Evolutionary conservation across 2,113 vertebrate species (phyloP).

Genomic region (Chunga burmeisteri): DNA sequence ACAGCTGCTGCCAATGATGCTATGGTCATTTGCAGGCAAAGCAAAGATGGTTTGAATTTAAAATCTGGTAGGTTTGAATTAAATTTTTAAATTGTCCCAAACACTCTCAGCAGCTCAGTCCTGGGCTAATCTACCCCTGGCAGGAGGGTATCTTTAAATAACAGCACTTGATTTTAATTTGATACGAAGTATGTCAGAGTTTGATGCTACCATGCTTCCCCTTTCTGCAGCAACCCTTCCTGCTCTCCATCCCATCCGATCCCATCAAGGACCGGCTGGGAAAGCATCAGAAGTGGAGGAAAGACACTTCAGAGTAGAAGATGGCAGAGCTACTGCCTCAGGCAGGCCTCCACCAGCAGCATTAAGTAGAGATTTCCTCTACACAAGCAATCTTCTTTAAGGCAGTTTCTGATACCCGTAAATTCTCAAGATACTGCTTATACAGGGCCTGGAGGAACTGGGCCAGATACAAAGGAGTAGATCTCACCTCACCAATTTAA

Average conservation of each 20-base stretch:
- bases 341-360: background rate
- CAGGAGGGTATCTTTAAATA: constrained; percentile 36
- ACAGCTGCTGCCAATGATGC: constrained; percentile 14
- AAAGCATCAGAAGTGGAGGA: background rate
- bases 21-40: constrained; percentile 1
- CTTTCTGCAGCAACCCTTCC: background rate
- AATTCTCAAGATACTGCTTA: background rate
- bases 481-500: background rate
- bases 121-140: background rate
- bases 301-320: background rate
- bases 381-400: background rate
- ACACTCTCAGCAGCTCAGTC: constrained; percentile 7
- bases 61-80: background rate
- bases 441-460: background rate
- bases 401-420: background rate
- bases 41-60: background rate
- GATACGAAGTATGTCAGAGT: background rate
- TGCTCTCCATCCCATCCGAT: background rate
- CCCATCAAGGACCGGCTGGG: background rate
- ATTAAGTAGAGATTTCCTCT: background rate
- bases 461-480: background rate
- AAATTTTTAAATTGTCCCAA: background rate
- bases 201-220: background rate
- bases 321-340: background rate
- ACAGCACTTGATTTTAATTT: background rate